These are phyloP conservation scores for Ceuthmochares aereus DNA, from an alignment of 2,113 vertebrate genomes.

Conservation along the genomic window DNA sequence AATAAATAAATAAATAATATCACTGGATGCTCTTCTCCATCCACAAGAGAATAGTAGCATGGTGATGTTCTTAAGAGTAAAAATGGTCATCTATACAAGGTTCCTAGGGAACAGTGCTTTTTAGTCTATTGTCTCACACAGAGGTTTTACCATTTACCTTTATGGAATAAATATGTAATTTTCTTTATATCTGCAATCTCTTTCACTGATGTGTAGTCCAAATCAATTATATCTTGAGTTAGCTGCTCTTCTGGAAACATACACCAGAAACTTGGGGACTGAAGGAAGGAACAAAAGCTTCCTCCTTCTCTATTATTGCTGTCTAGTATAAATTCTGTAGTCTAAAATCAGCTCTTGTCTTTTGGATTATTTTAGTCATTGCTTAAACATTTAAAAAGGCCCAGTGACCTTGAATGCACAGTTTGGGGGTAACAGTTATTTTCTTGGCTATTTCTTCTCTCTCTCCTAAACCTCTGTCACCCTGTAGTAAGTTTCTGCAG, in stretches of 20 bases:
- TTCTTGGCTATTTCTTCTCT: background rate
- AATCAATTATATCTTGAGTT: background rate
- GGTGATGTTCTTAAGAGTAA: background rate
- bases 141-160: background rate
- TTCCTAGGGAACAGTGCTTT: background rate
- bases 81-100: background rate
- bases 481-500: background rate
- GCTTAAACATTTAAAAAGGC: background rate
- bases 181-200: background rate
- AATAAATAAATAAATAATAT: background rate
- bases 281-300: background rate
- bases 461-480: background rate
- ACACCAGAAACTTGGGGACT: background rate
- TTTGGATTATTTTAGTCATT: background rate
- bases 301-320: background rate
- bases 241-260: background rate
- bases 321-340: background rate
- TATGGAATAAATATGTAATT: background rate
- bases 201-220: background rate
- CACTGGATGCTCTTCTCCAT: background rate
- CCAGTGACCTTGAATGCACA: background rate
- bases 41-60: background rate
- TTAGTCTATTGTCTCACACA: background rate
- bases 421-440: background rate
- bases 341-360: background rate